Conservation (phyloP, 1,140 invertebrate species). For the Bathynomus jamesi region DNA sequence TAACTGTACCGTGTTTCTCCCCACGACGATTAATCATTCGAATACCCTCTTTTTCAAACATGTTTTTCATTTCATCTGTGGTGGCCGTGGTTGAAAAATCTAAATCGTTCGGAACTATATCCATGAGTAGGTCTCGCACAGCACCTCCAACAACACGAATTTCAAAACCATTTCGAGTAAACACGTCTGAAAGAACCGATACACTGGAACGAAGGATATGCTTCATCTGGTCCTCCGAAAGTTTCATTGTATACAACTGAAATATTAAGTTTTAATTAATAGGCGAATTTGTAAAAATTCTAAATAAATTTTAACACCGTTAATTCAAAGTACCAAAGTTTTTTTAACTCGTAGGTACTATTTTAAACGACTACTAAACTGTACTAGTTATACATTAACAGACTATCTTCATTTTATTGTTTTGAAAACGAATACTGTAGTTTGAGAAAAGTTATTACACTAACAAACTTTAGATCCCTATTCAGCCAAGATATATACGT, state of each 20-base stretch:
- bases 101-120: slow-evolving; percentile 74
- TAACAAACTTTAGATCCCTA: no score
- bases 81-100: slow-evolving; percentile 98
- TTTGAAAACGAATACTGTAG: no score
- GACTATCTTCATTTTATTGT: no score
- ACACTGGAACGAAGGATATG: slow-evolving; percentile 14
- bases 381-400: no score
- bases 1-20: slow-evolving; percentile 96
- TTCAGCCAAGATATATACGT: no score
- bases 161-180: slow-evolving; percentile 19
- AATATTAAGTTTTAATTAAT: no score
- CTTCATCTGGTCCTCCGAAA: slow-evolving; percentile 18
- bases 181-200: slow-evolving; percentile 11
- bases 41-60: slow-evolving; percentile 77
- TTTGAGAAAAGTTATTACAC: no score
- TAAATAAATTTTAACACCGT: no score
- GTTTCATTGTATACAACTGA: slow-evolving; percentile 22
- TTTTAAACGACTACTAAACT: no score
- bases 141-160: slow-evolving; percentile 37
- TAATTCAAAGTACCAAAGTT: no score
- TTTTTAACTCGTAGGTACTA: no score
- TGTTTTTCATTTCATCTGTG: slow-evolving; percentile 88
- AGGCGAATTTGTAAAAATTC: no score
- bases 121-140: slow-evolving; percentile 76
- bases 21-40: slow-evolving; percentile 86